Evolutionary conservation across 2,888 invertebrate genomes (phyloP).

Genomic region (Julus scandinavius): DNA sequence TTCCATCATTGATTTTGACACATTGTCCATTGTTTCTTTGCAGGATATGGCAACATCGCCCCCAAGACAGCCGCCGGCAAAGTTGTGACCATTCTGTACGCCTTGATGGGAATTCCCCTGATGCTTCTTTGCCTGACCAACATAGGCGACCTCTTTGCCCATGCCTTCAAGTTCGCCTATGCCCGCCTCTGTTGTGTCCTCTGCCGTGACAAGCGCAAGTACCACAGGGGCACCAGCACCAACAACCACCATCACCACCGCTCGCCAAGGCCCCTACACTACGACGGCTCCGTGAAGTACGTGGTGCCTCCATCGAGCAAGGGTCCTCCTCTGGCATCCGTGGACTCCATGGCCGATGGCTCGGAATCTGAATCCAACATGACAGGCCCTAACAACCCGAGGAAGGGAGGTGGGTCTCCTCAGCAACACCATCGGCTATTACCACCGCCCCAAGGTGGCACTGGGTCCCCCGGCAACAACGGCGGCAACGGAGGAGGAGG

Average conservation of each 20-base stretch:
- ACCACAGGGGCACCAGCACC: constrained; percentile 5
- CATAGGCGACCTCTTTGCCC: constrained; percentile 82
- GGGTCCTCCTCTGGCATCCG: background rate
- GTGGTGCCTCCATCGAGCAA: constrained; percentile 10
- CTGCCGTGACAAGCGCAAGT: constrained; percentile 55
- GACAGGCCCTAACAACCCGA: background rate
- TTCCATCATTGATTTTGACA: background rate
- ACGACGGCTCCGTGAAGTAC: constrained; percentile 54
- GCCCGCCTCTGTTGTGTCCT: constrained; percentile 66
- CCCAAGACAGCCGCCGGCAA: constrained; percentile 85
- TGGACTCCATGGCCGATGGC: constrained; percentile 48
- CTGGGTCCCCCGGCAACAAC: background rate
- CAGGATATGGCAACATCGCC: constrained; percentile 87
- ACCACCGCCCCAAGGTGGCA: background rate
- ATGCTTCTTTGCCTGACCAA: constrained; percentile 87
- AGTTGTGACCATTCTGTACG: constrained; percentile 86
- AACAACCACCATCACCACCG: background rate
- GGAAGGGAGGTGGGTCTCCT: background rate
- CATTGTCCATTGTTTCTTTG: constrained; percentile 3
- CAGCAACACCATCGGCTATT: constrained; percentile 23
- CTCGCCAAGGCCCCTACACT: constrained; percentile 15
- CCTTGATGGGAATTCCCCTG: constrained; percentile 86
- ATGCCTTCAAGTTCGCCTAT: constrained; percentile 78
- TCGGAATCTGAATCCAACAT: constrained; percentile 19
- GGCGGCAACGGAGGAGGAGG: constrained; percentile 5